Base-by-base conservation (phyloP, 2,888 invertebrate species). In the Ferdinandea cuprea region DNA sequence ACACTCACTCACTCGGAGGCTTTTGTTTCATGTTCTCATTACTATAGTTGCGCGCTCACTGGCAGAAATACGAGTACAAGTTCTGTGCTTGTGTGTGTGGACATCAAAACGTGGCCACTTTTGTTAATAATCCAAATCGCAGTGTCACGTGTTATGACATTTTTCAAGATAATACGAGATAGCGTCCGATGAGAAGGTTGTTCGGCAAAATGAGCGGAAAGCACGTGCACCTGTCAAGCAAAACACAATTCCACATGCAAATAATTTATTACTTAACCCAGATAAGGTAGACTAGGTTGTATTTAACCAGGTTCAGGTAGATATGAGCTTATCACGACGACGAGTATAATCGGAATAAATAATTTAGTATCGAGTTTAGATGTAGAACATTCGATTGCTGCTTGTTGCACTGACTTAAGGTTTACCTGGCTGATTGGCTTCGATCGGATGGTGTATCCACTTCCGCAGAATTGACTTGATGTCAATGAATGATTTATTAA, bases 1-100 rank as follows among this genome's bases (percentile, higher is more conserved):
- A 76, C 74, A 46, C 58, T 44, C 46, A 46, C 76, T 68, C 68
- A 76, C 74, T 37, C 58, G 28, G 15, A n/a, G 40, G 8, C 46
- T 66, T n/a, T 65, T 65, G 65, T 66, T 66, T 66, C 15, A 21
- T 4, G 19, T 32, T 71, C 30, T 71, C 58, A 59, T 71, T 58
- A 40, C 40, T 13, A n/a, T n/a, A n/a, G n/a, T n/a, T n/a, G n/a
- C n/a, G n/a, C 40, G 50, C 8, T 11, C 65, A 50, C 17, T 8
- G 11, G 37, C 25, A 21, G 7, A 13, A 32, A 46, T 13, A n/a
- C 0, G 19, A 25, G 25, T 25, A 5, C 3, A 6, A 30, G 6
- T 40, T 35, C 54, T 54, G 21, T n/a, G n/a, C n/a, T 48, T 48
- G n/a, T 48, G 21, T 1, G n/a, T 25, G n/a, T 30, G 9, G 8